These are phyloP conservation scores for Aelia acuminata DNA, from an alignment of 2,888 invertebrate genomes.

Conservation along the genomic window DNA sequence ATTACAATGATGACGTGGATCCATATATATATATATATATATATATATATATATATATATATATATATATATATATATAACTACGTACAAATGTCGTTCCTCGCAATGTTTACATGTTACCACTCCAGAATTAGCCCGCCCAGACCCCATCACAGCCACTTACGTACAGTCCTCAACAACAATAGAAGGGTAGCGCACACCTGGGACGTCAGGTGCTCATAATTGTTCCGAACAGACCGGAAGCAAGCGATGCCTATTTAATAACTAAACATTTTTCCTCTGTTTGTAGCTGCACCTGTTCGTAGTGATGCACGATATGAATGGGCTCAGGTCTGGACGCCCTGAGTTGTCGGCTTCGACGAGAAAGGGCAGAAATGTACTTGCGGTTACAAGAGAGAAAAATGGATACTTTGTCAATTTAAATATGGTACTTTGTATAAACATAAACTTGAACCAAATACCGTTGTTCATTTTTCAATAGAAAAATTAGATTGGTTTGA, in stretches of 20 bases:
- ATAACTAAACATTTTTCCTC: constrained; percentile 51
- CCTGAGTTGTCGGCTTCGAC: background rate
- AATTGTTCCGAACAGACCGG: constrained; percentile 14
- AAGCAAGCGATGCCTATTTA: constrained; percentile 54
- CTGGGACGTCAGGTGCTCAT: constrained; percentile 56
- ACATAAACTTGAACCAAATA: no score
- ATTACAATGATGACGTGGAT: no score
- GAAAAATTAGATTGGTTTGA: no score
- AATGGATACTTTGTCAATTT: no score
- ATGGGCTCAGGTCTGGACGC: background rate
- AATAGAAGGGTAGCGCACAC: constrained; percentile 30
- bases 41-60: no score
- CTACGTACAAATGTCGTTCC: background rate
- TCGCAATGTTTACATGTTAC: background rate
- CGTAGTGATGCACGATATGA: background rate
- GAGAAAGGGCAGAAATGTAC: background rate
- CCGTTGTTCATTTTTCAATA: no score
- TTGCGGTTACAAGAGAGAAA: no score
- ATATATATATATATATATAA: no score
- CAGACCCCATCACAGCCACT: background rate
- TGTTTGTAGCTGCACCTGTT: constrained; percentile 29
- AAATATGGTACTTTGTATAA: no score
- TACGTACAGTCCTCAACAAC: background rate
- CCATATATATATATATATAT: no score
- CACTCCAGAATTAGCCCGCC: background rate